Conservation (phyloP, 2,113 vertebrate genomes). For the Catharus bicknelli region DNA sequence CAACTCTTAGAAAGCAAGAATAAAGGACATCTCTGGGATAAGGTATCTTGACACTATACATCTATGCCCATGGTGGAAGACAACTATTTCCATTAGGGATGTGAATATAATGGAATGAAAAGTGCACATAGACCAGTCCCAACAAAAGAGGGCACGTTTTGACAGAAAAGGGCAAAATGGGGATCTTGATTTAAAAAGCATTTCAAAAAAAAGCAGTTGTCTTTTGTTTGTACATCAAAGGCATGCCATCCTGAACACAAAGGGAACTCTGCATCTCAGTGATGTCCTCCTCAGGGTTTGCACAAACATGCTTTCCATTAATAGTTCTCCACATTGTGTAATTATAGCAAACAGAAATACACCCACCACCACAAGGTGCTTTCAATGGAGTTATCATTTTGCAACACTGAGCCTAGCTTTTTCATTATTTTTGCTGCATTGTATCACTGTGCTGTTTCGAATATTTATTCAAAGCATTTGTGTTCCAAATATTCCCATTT, state of each 20-base stretch:
- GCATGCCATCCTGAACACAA: background rate
- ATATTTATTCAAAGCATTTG: conserved; percentile 36
- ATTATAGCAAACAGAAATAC: conserved; percentile 13
- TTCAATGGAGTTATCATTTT: conserved; percentile 10
- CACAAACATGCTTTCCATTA: background rate
- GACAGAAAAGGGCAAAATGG: background rate
- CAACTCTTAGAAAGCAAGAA: background rate
- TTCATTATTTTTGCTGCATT: conserved; percentile 29
- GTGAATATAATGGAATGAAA: background rate
- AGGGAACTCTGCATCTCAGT: background rate
- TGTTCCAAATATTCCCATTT: conserved; percentile 38
- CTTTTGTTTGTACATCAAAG: background rate
- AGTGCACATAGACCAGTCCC: accelerated
- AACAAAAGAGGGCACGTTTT: background rate
- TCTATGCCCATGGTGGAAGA: background rate
- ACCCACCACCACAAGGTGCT: background rate
- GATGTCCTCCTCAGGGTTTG: background rate
- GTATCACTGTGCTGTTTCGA: background rate
- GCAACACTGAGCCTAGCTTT: background rate
- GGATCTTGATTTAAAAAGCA: background rate
- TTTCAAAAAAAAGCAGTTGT: background rate
- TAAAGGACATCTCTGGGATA: background rate
- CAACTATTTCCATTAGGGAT: background rate
- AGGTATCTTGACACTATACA: background rate
- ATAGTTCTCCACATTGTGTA: background rate